Percentiles rank a stretch among this genome's conserved stretches.
These are phyloP conservation scores for Ceramica pisi DNA, from an alignment of 2,888 invertebrate genomes.

Conservation along the genomic window DNA sequence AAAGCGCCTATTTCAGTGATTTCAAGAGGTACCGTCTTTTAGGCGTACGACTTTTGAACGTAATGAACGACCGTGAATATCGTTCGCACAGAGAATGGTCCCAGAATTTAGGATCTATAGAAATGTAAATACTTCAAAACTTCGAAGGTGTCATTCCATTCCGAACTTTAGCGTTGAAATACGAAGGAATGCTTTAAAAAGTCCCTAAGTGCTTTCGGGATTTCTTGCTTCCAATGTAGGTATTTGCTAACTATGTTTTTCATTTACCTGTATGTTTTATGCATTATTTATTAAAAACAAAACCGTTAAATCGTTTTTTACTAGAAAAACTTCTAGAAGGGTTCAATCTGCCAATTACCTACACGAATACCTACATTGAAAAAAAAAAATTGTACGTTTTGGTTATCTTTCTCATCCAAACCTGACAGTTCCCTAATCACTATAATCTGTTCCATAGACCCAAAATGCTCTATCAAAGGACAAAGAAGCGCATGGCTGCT, in stretches of 20 bases:
- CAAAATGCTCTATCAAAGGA: slow-evolving; percentile 53
- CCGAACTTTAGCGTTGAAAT: slow-evolving; percentile 49
- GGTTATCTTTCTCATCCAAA: not conserved
- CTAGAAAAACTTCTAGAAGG: not conserved
- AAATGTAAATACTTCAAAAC: slow-evolving; percentile 62
- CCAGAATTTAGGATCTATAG: slow-evolving; percentile 57
- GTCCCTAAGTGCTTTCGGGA: slow-evolving; percentile 46
- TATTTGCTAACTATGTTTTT: not conserved
- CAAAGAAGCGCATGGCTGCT: slow-evolving; percentile 52
- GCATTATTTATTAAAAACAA: not conserved
- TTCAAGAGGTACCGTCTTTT: slow-evolving; percentile 33
- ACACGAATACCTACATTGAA: not conserved
- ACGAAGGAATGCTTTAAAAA: slow-evolving; percentile 49
- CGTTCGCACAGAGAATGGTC: slow-evolving; percentile 29
- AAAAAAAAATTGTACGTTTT: not conserved
- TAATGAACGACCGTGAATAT: slow-evolving; percentile 43
- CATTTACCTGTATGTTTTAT: not conserved
- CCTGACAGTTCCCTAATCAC: slow-evolving; percentile 8
- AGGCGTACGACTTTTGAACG: slow-evolving; percentile 21
- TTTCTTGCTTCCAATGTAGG: slow-evolving; percentile 28
- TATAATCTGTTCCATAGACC: slow-evolving; percentile 24
- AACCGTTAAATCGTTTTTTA: not conserved
- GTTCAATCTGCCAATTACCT: not conserved
- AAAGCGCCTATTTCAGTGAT: slow-evolving; percentile 19
- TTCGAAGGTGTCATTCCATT: slow-evolving; percentile 57